Evolutionary conservation across 2,797 vertebrate species (phyloP), one percentile per base, ranked within the genome.

Genomic region (Pyrocephalus nanus): DNA sequence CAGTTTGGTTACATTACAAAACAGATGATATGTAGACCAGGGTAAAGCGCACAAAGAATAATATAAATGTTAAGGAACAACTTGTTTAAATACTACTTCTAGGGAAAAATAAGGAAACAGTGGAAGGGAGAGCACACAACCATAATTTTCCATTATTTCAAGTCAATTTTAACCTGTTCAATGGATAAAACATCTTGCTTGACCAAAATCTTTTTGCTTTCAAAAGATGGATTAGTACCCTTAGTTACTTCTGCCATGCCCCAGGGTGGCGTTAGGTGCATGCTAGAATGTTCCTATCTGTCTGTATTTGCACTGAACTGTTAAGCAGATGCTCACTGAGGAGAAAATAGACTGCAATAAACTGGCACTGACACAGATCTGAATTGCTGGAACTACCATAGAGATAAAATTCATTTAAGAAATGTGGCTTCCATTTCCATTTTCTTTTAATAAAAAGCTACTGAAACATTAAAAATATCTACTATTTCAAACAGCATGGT

Each of bases 381-480:
- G 76, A 78, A 92, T 92, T 17, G 13, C 86, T 95, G 62, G 72
- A 95, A 93, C 88, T 78, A 83, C 64, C 48, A 87, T 18, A 82
- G 86, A 94, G 66, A 90, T 78, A 65, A 86, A 90, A 96, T 83
- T 86, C 54, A 92, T 91, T 86, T 88, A 70, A 74, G 74, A 94
- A 86, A 96, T 78, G 64, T 90, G 60, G 57, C 88, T 97, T 94
- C 92, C 67, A 84, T 93, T 96, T 92, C 86, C 61, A 92, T 96
- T 94, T 96, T 91, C 92, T 90, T 97, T 96, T 95, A 93, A 93
- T 90, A 93, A 94, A 94, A 90, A 96, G 34, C 76, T 88, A 89
- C 84, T 81, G 40, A 85, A 80, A 80, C 71, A 89, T 88, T 96
- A 88, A 86, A 93, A 79, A 69, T 90, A 94, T 19, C 80, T 89